Evolutionary conservation across 2,797 vertebrate genomes (phyloP).

Genomic region (Enteromius thamalakanensis): DNA sequence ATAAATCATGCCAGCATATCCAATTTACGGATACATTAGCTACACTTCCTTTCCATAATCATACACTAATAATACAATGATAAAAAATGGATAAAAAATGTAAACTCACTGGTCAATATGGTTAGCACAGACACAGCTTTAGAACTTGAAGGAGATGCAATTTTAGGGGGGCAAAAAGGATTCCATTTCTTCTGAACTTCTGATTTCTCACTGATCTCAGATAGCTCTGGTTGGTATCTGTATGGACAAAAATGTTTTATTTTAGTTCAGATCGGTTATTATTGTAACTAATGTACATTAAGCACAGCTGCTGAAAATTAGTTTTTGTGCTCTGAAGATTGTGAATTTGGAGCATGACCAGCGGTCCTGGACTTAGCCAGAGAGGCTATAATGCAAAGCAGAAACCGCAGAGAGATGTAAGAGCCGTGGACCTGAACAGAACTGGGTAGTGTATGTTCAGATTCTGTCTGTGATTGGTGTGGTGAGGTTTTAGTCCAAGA

Average conservation of each 20-base stretch:
- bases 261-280: not conserved
- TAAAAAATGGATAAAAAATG: not conserved
- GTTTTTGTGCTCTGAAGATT: not conserved
- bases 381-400: not conserved
- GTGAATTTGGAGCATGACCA: not conserved
- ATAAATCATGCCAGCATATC: not conserved
- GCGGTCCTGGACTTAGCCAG: not conserved
- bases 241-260: not conserved
- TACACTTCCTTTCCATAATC: not conserved
- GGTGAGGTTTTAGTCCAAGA: not conserved
- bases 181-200: conserved; percentile 59
- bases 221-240: conserved; percentile 76
- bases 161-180: conserved; percentile 64
- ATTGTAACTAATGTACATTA: not conserved
- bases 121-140: conserved; percentile 73
- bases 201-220: conserved; percentile 56
- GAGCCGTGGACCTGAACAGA: too few relatives aligned
- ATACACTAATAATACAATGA: not conserved
- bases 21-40: not conserved
- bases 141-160: conserved; percentile 71
- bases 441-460: not conserved
- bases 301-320: not conserved
- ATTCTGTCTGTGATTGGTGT: not conserved
- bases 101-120: conserved; percentile 69
- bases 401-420: too few relatives aligned